Evolutionary conservation across 2,113 vertebrate genomes (phyloP).

Genomic region (Copsychus sechellarum): DNA sequence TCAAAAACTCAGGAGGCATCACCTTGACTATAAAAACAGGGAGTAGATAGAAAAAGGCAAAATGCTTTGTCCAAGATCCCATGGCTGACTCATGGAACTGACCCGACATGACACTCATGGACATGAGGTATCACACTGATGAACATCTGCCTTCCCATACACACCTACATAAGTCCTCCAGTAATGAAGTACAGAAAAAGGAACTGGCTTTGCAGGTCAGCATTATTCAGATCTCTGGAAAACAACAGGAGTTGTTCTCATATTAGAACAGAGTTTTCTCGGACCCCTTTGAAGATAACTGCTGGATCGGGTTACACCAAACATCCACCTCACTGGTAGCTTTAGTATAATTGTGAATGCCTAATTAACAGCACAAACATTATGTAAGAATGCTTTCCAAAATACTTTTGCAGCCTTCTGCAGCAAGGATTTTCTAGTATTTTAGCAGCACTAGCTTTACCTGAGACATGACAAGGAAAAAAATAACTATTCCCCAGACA

Average conservation of each 20-base stretch:
- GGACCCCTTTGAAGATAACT: background rate
- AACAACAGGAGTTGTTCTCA: background rate
- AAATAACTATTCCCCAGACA: background rate
- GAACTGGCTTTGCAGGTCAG: background rate
- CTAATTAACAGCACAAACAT: background rate
- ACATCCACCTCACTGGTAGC: accelerated
- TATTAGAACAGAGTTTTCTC: background rate
- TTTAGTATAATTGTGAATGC: background rate
- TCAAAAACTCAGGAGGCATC: background rate
- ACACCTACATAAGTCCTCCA: background rate
- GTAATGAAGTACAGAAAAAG: background rate
- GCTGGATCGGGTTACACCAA: background rate
- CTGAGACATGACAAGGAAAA: background rate
- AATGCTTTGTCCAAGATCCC: background rate
- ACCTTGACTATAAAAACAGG: background rate
- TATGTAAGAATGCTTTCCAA: background rate
- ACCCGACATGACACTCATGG: accelerated
- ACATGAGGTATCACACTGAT: accelerated
- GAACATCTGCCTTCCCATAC: background rate
- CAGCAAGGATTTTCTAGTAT: background rate
- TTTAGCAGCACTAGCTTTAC: background rate
- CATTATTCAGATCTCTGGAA: background rate
- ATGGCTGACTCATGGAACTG: accelerated
- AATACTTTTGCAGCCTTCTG: background rate
- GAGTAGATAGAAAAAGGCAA: background rate